Evolutionary conservation across 2,113 vertebrate species (phyloP).

Genomic region (Tragelaphus strepsiceros): DNA sequence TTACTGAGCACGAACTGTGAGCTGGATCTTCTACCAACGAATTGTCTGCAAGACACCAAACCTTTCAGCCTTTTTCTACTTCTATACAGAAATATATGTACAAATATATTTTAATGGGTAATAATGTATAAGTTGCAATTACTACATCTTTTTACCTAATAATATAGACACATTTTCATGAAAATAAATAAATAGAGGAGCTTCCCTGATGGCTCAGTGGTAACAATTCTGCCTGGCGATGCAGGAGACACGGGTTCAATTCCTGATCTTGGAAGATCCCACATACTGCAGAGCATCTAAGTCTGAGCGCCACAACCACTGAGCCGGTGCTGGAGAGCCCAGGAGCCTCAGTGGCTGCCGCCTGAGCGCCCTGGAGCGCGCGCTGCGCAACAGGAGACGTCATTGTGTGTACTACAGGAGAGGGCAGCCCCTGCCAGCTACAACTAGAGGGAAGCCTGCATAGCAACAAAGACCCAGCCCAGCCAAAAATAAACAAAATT

Average conservation of each 20-base stretch:
- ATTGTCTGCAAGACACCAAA: not conserved
- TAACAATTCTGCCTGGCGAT: not conserved
- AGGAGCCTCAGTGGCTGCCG: not conserved
- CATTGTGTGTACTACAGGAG: rapidly evolving
- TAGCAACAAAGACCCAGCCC: not conserved
- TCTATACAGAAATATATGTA: not conserved
- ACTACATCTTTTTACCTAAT: not conserved
- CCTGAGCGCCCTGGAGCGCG: rapidly evolving
- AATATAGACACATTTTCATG: not conserved
- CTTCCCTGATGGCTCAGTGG: not conserved
- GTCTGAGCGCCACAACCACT: not conserved
- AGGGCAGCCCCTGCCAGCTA: not conserved
- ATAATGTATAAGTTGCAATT: not conserved
- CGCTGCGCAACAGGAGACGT: rapidly evolving
- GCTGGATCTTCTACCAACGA: not conserved
- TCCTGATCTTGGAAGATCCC: not conserved
- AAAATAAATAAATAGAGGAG: not conserved
- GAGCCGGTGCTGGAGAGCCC: rapidly evolving
- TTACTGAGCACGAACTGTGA: not conserved
- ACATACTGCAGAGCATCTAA: not conserved
- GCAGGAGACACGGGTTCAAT: not conserved
- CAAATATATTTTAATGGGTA: not conserved
- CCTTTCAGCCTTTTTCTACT: not conserved
- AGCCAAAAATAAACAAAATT: not conserved
- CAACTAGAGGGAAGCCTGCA: not conserved